Base-by-base conservation (phyloP, 1,140 invertebrate species). In the Ips nitidus region DNA sequence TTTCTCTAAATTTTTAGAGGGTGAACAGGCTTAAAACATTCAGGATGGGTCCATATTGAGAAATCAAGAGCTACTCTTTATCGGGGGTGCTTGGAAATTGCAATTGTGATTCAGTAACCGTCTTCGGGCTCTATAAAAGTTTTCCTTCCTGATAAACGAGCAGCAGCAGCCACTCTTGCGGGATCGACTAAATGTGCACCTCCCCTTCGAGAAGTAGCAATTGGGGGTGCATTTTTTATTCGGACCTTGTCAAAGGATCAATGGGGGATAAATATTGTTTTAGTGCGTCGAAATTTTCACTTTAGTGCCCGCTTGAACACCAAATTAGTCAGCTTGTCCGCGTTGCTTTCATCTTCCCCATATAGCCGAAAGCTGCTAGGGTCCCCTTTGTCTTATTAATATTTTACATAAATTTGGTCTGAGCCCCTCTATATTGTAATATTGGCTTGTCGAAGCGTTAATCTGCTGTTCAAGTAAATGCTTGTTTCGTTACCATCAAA, bases 201-300 rank as follows among this genome's bases (percentile, higher is more conserved):
- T 22, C 45, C 45, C 7, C 7, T 22, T 50, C 22, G 22, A 22
- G 22, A 50, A 50, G 45, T 50, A 8, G 45, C 52, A 37, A 22
- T 22, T 22, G 62, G 64, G 76, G 76, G 76, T 78, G 76, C 76
- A 78, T 78, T 78, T 76, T 78, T 78, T 78, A 78, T 76, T 72
- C 61, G 45, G 52, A 8, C 71, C 47, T 61, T 38, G 55, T 71
- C 68, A 75, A 75, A 76, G 52, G 52, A 55, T 22, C 45, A n/a
- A 47, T 4, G n/a, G 45, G 70, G 75, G 69, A 75, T 78, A 78
- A 78, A 78, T 78, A 78, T 78, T 78, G 72, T 78, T 74, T 78
- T 74, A 78, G 75, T 72, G 69, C 70, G 75, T 69, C 73, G 74
- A 73, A 76, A 76, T 77, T 76, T 76, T 76, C 75, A 75, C 72